phyloP scores from a whole-genome alignment of 1,140 invertebrate genomes.

The Agraylea sexmaculata region DNA sequence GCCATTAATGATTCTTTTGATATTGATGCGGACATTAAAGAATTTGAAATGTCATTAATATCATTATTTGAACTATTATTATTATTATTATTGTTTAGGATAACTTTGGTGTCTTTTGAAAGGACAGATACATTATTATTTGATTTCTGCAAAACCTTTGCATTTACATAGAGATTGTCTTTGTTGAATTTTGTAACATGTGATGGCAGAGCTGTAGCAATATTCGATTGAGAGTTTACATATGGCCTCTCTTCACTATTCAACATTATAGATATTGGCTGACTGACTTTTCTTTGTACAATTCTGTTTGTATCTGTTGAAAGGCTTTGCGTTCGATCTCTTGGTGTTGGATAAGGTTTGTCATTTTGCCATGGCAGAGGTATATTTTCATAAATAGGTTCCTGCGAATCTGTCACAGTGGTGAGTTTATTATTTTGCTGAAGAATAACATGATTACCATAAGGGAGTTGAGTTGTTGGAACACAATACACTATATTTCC shows the following conservation, averaged over 20 bases:
- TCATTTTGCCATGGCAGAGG: conserved; percentile 50
- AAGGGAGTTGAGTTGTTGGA: conserved; percentile 41
- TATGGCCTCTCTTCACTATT: conserved; percentile 11
- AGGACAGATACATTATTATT: conserved; percentile 12
- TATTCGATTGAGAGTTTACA: conserved; percentile 2
- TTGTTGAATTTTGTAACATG: conserved; percentile 22
- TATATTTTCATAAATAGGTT: conserved; percentile 72
- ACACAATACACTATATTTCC: conserved; percentile 48
- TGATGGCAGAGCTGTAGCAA: conserved; percentile 12
- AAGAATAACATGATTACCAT: conserved; percentile 36
- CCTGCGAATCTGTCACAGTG: conserved; percentile 36
- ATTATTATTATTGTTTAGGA: conserved; percentile 14
- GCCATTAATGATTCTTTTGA: conserved; percentile 13
- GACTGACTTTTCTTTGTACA: conserved; percentile 33
- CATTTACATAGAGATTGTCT: conserved; percentile 35
- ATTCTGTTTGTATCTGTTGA: conserved; percentile 46
- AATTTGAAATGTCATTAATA: conserved; percentile 15
- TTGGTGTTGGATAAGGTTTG: conserved; percentile 25
- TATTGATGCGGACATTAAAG: conserved; percentile 16
- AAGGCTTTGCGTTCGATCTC: conserved; percentile 51
- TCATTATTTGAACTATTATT: conserved; percentile 10
- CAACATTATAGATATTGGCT: conserved; percentile 22
- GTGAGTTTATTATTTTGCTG: conserved; percentile 34
- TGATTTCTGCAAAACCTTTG: conserved; percentile 33
- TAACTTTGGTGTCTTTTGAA: conserved; percentile 16